Evolutionary conservation across 2,888 invertebrate species (phyloP), one percentile per base, ranked within the genome.

Genomic region (Bibio marci): DNA sequence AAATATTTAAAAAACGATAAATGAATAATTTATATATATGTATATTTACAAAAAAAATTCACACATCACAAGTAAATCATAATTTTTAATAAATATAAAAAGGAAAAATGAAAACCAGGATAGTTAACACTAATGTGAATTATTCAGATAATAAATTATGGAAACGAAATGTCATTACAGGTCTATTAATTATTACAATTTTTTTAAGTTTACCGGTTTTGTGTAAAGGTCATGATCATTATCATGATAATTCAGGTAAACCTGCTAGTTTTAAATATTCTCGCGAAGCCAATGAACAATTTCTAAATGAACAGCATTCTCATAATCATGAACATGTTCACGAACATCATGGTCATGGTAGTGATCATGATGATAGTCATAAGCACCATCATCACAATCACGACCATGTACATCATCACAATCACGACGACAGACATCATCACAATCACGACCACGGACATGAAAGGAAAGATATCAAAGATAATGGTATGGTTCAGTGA

Each of bases 251-350:
- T 2, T 17, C 30, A 10, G 65, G 70, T 45, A 75, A 77, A 51
- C 62, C 73, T 37, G 76, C 88, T 15, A 70, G 81, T 38, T 88
- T 75, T 56, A 91, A 88, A 63, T 92, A 91, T 61, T 81, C 87
- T 25, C 66, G 67, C 54, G 65, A 73, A 53, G 90, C 80, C 1
- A 78, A 77, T 50, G 63, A 57, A 40, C 47, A 49, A 18, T 44
- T 50, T 19, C 40, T 49, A 18, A 40, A 42, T 30, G 42, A 45
- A 14, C 41, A 47, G 14, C 40, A 49, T n/a, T 45, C 45, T 7
- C 47, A 47, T 37, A n/a, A n/a, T n/a, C 37, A 40, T 7, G 33
- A 12, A 6, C 48, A 50, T 38, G 27, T 41, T 12, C 49, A 54
- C 38, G 40, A 39, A n/a, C 52, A 56, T 44, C 42, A 45, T n/a